These are phyloP conservation scores for Nannoperca australis DNA, from an alignment of 2,797 vertebrate species.

Conservation along the genomic window DNA sequence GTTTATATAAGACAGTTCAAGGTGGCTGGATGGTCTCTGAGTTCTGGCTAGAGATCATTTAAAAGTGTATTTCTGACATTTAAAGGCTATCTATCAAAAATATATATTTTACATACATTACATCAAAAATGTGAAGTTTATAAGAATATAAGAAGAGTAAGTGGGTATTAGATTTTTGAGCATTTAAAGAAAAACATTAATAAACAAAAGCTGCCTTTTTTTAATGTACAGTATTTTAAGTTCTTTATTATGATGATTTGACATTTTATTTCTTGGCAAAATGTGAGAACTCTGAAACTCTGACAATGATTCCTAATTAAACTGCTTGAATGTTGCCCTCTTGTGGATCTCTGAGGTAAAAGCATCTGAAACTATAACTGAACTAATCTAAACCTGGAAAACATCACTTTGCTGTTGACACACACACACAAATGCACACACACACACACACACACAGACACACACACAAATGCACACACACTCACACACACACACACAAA, in stretches of 20 bases:
- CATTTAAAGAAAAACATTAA: too few relatives aligned
- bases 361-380: constrained; percentile 7
- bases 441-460: constrained; percentile 3
- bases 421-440: constrained; percentile 1
- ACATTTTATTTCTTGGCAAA: constrained; percentile 2
- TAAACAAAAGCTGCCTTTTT: background rate
- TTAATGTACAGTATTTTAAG: background rate
- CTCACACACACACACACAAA: background rate
- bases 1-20: background rate
- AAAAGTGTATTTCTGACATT: too few relatives aligned
- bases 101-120: background rate
- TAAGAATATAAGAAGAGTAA: too few relatives aligned
- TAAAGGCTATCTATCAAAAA: background rate
- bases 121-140: too few relatives aligned
- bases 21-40: background rate
- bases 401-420: constrained; percentile 10
- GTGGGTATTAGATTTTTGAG: background rate
- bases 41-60: too few relatives aligned
- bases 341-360: constrained; percentile 48
- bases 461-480: constrained; percentile 1
- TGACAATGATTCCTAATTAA: background rate
- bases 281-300: background rate
- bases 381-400: background rate
- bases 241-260: background rate
- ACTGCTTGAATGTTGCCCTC: constrained; percentile 50